Percentiles rank a stretch among this genome's conserved stretches.
Evolutionary conservation across 2,888 invertebrate genomes (phyloP).

Genomic region (Celastrina argiolus): DNA sequence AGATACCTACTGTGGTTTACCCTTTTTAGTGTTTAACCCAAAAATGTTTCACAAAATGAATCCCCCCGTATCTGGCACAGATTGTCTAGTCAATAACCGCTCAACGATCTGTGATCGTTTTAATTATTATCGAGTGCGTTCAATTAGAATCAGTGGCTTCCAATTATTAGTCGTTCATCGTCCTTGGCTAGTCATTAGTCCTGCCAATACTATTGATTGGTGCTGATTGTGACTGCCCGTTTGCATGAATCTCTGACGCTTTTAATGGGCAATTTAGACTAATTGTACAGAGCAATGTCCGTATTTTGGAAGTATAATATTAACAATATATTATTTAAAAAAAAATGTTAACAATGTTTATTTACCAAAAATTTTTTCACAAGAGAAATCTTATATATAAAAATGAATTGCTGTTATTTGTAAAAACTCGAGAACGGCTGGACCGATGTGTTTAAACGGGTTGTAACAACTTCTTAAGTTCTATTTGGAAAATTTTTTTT

Average conservation of each 20-base stretch:
- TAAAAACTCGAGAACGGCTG: too few species aligned
- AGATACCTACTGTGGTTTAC: too few species aligned
- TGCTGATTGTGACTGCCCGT: slow-evolving; percentile 71
- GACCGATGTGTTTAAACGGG: too few species aligned
- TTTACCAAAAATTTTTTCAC: too few species aligned
- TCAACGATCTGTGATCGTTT: slow-evolving; percentile 39
- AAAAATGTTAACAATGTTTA: too few species aligned
- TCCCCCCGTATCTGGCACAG: slow-evolving; percentile 28
- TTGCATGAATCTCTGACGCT: slow-evolving; percentile 69
- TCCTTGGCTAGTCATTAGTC: slow-evolving; percentile 73
- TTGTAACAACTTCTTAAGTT: too few species aligned
- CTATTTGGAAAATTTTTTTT: too few species aligned
- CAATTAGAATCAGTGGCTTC: slow-evolving; percentile 60
- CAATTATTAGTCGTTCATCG: slow-evolving; percentile 58
- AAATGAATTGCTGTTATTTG: too few species aligned
- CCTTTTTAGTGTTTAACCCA: too few species aligned
- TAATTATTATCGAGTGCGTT: slow-evolving; percentile 57
- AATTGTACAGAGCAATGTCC: slow-evolving; percentile 56
- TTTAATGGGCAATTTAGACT: slow-evolving; percentile 63
- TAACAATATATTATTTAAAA: background rate
- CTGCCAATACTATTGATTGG: slow-evolving; percentile 77
- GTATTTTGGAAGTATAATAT: background rate
- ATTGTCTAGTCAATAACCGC: slow-evolving; percentile 34
- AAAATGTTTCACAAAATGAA: background rate
- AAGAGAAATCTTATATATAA: too few species aligned